Base-by-base conservation (phyloP, 2,888 invertebrate species). In the Caenorhabditis sp. region DNA sequence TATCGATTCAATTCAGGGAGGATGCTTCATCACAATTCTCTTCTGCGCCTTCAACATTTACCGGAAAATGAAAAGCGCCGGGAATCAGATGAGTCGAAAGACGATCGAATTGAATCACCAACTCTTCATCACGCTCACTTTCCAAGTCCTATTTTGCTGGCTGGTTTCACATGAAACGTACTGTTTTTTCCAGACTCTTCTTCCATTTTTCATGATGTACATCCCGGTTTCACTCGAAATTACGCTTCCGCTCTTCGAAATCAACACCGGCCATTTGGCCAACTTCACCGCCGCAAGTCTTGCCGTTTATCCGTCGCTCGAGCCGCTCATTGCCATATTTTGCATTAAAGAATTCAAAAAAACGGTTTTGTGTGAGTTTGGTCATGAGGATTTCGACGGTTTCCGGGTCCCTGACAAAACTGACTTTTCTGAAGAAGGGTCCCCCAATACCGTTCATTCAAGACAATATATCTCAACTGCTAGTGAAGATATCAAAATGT, bases 311-410 rank as follows among this genome's bases (percentile, higher is more conserved):
- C 62, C 72, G 1, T 63, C 50, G 5, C 32, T 72, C 9, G 72
- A 72, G 15, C 72, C 72, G 6, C n/a, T 72, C 13, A 63, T 72
- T 20, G 63, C 63, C 22, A 72, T 72, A 4, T 72, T 58, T 35
- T 72, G 62, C 27, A 63, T 72, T 2, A 17, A 41, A 20, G 72
- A 72, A 9, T 72, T 63, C 58, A 63, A 63, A 15, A 72, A 56
- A 22, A 52, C 61, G 0, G 35, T 68, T 9, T 15, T 41, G 7
- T 68, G 66, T 66, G 30, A 50, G 66, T 39, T 22, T 20, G 17
- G 4, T 45, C 17, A 22, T 3, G 32, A 11, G 13, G 22, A 20
- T 3, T 8, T 37, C 17, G 9, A 45, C 5, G n/a, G n/a, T n/a
- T n/a, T n/a, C n/a, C n/a, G n/a, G n/a, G n/a, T n/a, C n/a, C n/a